phyloP scores from a whole-genome alignment of 2,113 vertebrate species.

The Brachypodius melanocephalos region DNA sequence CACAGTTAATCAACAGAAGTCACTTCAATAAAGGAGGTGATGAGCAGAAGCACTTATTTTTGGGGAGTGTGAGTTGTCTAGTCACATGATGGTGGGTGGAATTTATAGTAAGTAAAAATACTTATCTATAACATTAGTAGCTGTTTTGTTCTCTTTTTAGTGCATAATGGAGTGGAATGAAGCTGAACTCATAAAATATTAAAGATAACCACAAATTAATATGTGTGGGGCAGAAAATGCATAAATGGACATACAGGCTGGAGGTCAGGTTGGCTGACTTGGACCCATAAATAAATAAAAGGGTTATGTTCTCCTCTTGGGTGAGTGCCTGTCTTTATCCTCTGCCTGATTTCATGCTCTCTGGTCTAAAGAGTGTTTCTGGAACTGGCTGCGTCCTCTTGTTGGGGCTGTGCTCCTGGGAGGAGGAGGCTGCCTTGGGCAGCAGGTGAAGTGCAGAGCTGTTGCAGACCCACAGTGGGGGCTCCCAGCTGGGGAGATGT shows the following conservation, averaged over 20 bases:
- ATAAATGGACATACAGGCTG: not conserved
- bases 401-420: not conserved
- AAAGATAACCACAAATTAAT: slow-evolving; percentile 7
- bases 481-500: fast-evolving
- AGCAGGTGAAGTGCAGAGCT: not conserved
- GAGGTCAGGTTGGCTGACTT: not conserved
- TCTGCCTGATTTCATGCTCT: not conserved
- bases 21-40: not conserved
- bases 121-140: not conserved
- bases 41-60: not conserved
- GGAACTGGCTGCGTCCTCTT: not conserved
- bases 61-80: not conserved
- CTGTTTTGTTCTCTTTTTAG: not conserved
- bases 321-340: not conserved
- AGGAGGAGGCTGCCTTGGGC: not conserved
- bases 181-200: slow-evolving; percentile 25
- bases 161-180: not conserved
- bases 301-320: not conserved
- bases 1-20: not conserved
- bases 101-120: not conserved
- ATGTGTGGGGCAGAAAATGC: not conserved
- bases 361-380: not conserved
- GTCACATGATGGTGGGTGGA: not conserved
- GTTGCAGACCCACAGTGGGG: not conserved
- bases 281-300: slow-evolving; percentile 30